Evolutionary conservation across 2,888 invertebrate genomes (phyloP), one percentile per base, ranked within the genome.

Genomic region (Antheraea assamensis): DNA sequence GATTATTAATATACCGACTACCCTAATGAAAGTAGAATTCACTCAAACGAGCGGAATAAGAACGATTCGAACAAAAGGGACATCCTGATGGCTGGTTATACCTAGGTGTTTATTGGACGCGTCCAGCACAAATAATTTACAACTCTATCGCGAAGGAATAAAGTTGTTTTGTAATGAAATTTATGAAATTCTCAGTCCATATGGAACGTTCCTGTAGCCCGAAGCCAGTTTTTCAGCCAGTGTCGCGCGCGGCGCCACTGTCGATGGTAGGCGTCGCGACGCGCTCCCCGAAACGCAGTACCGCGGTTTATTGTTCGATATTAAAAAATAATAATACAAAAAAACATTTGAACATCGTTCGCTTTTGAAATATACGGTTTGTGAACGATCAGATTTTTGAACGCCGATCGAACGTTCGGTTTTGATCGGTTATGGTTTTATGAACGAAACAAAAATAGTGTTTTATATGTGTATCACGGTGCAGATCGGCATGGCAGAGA

Each of bases 191-290:
- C 86, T 79, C 77, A 78, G 84, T 80, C 78, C 82, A 81, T 79
- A 82, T 83, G 84, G 84, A 85, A 81, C 87, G 88, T 82, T 89
- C 89, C 90, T 89, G 90, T 88, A 85, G 86, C 87, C 86, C 83
- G 84, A 84, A 83, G 87, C 82, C 81, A 81, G 83, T 80, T 88
- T 91, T 90, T 83, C 85, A 86, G 88, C 82, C 93, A 94, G 94
- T 94, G 92, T 91, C 92, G 92, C 88, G 85, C 88, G 92, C 85
- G 93, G 93, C 94, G 93, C 93, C 93, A 91, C 92, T 88, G 85
- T 89, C 84, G 88, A 81, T 88, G 92, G 92, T 87, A 88, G 90
- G 90, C 92, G 93, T 89, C 89, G 90, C 88, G 87, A 85, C 87
- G 88, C 90, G 88, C 86, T 81, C 79, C n/a, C 77, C 80, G 78